These are phyloP conservation scores for Balaeniceps rex DNA, from an alignment of 2,113 vertebrate genomes.

Conservation along the genomic window DNA sequence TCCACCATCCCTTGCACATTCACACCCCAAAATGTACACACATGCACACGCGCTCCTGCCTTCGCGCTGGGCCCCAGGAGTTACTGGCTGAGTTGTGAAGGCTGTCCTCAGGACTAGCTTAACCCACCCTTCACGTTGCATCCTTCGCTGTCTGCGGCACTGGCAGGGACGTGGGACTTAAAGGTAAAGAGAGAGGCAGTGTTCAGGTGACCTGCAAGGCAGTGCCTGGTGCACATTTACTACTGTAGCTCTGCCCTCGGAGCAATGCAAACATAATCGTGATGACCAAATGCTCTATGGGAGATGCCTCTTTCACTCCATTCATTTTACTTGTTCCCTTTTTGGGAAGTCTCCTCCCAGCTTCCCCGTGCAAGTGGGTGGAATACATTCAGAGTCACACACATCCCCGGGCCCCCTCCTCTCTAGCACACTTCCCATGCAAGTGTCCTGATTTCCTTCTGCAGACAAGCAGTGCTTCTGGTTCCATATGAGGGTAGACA, in stretches of 20 bases:
- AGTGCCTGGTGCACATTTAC: not conserved
- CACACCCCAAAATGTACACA: not conserved
- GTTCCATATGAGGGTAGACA: not conserved
- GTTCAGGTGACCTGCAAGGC: not conserved
- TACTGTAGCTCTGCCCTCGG: not conserved
- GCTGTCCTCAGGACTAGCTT: not conserved
- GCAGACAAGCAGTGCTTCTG: not conserved
- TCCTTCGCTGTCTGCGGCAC: not conserved
- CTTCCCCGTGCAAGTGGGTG: not conserved
- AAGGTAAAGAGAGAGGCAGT: not conserved
- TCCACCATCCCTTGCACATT: not conserved
- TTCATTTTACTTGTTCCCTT: not conserved
- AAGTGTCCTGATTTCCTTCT: not conserved
- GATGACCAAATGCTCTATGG: not conserved
- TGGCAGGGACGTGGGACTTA: accelerated
- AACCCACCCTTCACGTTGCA: not conserved
- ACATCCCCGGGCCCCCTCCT: not conserved
- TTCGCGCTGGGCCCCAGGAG: not conserved
- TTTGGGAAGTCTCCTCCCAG: not conserved
- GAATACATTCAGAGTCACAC: not conserved
- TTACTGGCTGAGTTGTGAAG: accelerated
- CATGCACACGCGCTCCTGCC: accelerated
- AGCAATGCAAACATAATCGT: not conserved
- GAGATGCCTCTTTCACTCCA: no score
- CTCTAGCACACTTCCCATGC: not conserved